Evolutionary conservation across 2,888 invertebrate genomes (phyloP).

Genomic region (Yponomeuta cagnagella): DNA sequence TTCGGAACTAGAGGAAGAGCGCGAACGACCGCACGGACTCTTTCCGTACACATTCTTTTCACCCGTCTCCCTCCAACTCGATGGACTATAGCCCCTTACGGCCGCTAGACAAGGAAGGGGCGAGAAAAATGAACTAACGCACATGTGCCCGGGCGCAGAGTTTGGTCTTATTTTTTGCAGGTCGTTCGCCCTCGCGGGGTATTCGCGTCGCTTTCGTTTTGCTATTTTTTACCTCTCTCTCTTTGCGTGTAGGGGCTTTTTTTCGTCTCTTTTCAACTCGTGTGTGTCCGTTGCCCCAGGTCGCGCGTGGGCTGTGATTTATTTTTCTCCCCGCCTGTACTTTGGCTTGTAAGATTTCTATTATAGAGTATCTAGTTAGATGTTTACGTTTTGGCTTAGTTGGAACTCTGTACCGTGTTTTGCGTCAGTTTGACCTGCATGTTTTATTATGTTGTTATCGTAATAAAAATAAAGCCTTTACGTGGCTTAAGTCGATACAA

Average conservation of each 20-base stretch:
- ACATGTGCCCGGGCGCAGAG: constrained; percentile 66
- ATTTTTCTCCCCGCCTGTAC: constrained; percentile 34
- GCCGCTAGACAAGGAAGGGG: constrained; percentile 56
- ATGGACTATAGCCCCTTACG: constrained; percentile 43
- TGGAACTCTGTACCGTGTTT: background rate
- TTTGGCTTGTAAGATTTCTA: constrained; percentile 27
- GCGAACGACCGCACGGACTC: constrained; percentile 54
- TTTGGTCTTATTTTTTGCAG: constrained; percentile 72
- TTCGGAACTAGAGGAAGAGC: constrained; percentile 48
- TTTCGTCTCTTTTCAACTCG: constrained; percentile 22
- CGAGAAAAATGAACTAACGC: constrained; percentile 69
- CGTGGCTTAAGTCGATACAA: too few relatives aligned
- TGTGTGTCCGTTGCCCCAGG: constrained; percentile 61
- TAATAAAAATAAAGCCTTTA: background rate
- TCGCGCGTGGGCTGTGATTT: constrained; percentile 58
- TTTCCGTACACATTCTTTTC: constrained; percentile 66
- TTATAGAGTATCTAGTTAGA: constrained; percentile 37
- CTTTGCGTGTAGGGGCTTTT: constrained; percentile 29
- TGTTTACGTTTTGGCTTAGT: constrained; percentile 25
- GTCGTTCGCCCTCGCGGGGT: constrained; percentile 63
- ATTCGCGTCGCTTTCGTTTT: constrained; percentile 45
- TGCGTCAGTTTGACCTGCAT: background rate
- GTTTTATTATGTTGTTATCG: background rate
- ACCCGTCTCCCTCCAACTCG: constrained; percentile 45
- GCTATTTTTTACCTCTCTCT: constrained; percentile 43